phyloP scores from a whole-genome alignment of 2,113 vertebrate species.

The Donacobius atricapilla region DNA sequence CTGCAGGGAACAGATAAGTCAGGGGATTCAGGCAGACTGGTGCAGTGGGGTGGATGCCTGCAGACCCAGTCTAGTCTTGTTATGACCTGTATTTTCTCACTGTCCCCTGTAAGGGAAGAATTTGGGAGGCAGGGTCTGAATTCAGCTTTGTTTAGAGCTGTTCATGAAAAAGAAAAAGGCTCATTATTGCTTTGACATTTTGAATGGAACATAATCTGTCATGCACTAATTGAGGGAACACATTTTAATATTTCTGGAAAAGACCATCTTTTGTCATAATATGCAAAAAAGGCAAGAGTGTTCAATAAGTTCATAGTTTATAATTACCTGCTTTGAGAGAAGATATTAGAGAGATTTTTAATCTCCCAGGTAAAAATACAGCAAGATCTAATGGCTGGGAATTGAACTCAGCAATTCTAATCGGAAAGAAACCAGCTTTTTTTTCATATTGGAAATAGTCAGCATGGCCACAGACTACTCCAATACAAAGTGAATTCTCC shows the following conservation, averaged over 20 bases:
- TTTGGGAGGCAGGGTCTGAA: background rate
- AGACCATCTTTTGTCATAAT: background rate
- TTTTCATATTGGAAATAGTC: background rate
- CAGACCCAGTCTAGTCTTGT: background rate
- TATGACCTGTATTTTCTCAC: background rate
- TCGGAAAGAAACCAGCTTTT: background rate
- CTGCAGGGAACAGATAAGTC: slow-evolving; percentile 1
- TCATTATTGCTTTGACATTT: background rate
- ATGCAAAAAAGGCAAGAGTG: background rate
- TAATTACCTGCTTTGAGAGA: slow-evolving; percentile 21
- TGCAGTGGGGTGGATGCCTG: background rate
- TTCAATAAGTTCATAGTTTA: slow-evolving; percentile 24
- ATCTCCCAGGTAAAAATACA: background rate
- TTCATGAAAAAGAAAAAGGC: background rate
- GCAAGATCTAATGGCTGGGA: background rate
- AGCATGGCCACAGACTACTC: background rate
- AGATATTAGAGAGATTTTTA: background rate
- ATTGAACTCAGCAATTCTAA: background rate
- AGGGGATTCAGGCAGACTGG: background rate
- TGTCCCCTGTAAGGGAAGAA: background rate
- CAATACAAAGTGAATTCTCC: background rate
- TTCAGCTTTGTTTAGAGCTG: background rate
- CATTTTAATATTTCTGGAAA: slow-evolving; percentile 43
- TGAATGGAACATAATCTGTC: background rate
- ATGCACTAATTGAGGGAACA: background rate